Conservation (phyloP, 2,888 invertebrate genomes). For the Mythimna albipuncta region DNA sequence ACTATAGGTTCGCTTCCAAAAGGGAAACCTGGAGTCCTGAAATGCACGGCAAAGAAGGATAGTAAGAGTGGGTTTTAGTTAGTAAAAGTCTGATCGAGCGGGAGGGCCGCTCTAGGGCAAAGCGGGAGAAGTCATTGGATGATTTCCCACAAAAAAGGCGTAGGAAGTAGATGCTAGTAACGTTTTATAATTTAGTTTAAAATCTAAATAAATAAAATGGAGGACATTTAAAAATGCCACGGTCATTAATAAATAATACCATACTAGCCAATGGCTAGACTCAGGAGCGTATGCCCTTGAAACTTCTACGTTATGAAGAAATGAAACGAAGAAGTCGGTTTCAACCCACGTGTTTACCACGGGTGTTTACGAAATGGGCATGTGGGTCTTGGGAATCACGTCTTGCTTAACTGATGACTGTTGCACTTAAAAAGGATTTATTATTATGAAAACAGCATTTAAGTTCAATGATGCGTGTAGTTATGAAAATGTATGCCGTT, state of each 20-base stretch:
- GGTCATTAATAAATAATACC: slow-evolving; percentile 5
- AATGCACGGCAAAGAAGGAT: too few relatives aligned
- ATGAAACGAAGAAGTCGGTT: slow-evolving; percentile 3
- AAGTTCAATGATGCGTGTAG: slow-evolving; percentile 38
- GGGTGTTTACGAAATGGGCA: slow-evolving; percentile 46
- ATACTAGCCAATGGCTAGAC: slow-evolving; percentile 6
- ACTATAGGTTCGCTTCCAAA: too few relatives aligned
- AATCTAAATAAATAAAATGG: not conserved
- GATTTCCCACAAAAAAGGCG: not conserved
- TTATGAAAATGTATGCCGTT: slow-evolving; percentile 35
- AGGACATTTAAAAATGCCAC: slow-evolving; percentile 15
- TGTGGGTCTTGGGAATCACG: slow-evolving; percentile 58
- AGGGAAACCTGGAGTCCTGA: too few relatives aligned
- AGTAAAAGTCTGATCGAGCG: too few relatives aligned
- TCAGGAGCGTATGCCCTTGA: slow-evolving; percentile 29
- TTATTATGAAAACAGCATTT: slow-evolving; percentile 51
- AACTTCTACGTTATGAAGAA: slow-evolving; percentile 10
- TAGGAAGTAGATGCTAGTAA: not conserved
- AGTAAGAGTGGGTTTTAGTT: too few relatives aligned
- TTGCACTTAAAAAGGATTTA: slow-evolving; percentile 53
- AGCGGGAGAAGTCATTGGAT: too few relatives aligned
- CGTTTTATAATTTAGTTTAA: not conserved
- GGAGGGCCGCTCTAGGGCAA: too few relatives aligned
- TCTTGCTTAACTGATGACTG: slow-evolving; percentile 58
- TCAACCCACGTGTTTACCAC: slow-evolving; percentile 52